These are phyloP conservation scores for Hydractinia echinata DNA, from an alignment of 30 jellyfish, hydroid and myxozoan species.

Conservation along the genomic window DNA sequence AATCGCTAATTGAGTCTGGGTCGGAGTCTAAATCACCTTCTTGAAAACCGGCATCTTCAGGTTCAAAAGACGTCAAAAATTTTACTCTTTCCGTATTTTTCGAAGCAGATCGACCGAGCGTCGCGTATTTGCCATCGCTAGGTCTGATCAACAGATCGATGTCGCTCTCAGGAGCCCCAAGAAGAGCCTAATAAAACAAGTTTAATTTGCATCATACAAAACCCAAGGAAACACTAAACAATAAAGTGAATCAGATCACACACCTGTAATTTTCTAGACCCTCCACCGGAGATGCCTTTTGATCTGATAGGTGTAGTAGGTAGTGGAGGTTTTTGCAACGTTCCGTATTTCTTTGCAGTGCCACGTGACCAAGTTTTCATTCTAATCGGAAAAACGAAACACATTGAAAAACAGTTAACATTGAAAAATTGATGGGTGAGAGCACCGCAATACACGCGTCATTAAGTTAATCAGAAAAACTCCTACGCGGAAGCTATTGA, in stretches of 20 bases:
- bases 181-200: conserved; percentile 54
- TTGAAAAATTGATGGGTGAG: not conserved
- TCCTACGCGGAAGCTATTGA: too few species aligned
- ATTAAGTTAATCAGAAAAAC: too few species aligned
- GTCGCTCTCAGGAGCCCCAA: conserved; percentile 94
- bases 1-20: conserved; percentile 81
- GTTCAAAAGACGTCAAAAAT: conserved; percentile 55
- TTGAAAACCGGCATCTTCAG: conserved; percentile 97
- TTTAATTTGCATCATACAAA: too few species aligned
- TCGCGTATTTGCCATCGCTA: conserved; percentile 60
- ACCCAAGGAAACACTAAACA: not conserved
- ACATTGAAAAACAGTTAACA: not conserved
- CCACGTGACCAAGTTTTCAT: conserved; percentile 88
- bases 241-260: not conserved
- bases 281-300: conserved; percentile 90
- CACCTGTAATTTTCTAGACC: conserved; percentile 93
- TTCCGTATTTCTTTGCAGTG: conserved; percentile 63
- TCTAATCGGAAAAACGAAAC: conserved; percentile 32
- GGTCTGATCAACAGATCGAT: conserved; percentile 89
- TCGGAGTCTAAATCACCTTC: conserved; percentile 85
- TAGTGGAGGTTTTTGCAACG: conserved; percentile 57
- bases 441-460: too few species aligned
- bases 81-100: conserved; percentile 25
- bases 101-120: conserved; percentile 59
- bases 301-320: conserved; percentile 84